phyloP scores from a whole-genome alignment of 2,797 vertebrate genomes.

The Sebastes matsubarae region DNA sequence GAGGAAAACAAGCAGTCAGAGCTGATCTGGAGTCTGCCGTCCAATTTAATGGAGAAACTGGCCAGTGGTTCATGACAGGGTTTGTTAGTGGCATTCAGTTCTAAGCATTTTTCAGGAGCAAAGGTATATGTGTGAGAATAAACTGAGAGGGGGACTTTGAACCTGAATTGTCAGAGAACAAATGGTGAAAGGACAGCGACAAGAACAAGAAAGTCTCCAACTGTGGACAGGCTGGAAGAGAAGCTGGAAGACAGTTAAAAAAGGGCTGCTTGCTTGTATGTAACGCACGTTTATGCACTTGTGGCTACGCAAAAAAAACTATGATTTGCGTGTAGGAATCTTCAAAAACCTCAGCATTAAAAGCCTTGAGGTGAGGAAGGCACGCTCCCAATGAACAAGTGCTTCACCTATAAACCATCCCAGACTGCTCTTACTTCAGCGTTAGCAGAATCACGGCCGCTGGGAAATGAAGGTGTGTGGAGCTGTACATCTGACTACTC shows the following conservation, averaged over 20 bases:
- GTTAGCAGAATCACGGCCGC: not conserved
- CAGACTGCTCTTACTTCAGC: constrained; percentile 1
- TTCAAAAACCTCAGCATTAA: constrained; percentile 26
- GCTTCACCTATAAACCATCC: constrained; percentile 17
- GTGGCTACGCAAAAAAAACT: not conserved
- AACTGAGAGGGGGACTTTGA: not conserved
- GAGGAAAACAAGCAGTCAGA: too few species aligned
- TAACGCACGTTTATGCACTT: not conserved
- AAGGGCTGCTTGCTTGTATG: not conserved
- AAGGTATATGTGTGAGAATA: not conserved
- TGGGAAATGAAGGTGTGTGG: constrained; percentile 14
- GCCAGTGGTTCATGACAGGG: too few species aligned
- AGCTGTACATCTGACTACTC: constrained; percentile 1
- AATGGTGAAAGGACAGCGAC: not conserved
- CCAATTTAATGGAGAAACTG: too few species aligned
- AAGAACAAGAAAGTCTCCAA: not conserved
- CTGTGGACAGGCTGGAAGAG: not conserved
- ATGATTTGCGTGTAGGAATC: constrained; percentile 4
- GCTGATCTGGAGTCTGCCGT: too few species aligned
- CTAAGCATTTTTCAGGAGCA: too few species aligned
- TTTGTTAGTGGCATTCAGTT: too few species aligned
- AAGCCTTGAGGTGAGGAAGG: constrained; percentile 20
- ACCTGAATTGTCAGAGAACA: not conserved
- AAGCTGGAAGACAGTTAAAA: not conserved
- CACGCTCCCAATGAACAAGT: not conserved